Conservation (phyloP, 1,140 invertebrate genomes). For the Chionoecetes opilio region DNA sequence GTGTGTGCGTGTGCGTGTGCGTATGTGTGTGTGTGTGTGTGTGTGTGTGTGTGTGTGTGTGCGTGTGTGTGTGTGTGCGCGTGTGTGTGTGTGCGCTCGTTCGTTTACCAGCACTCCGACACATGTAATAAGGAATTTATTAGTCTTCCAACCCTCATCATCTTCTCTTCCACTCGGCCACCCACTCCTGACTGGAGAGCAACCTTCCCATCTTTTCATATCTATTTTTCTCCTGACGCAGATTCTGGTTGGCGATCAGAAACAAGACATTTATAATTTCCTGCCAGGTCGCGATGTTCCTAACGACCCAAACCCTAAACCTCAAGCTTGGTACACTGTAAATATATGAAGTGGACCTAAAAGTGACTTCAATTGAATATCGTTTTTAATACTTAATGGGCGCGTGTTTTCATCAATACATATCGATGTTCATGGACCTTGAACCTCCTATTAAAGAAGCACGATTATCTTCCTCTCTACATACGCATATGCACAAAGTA, state of each 20-base stretch:
- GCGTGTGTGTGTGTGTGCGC: too few relatives aligned
- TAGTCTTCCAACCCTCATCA: neutral
- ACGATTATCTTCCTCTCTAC: too few relatives aligned
- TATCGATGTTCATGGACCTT: too few relatives aligned
- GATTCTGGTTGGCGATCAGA: neutral
- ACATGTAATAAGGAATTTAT: neutral
- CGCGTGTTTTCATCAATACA: neutral
- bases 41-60: neutral
- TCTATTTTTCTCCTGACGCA: too few relatives aligned
- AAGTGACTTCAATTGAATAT: neutral
- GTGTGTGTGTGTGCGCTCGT: neutral
- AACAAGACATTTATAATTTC: neutral
- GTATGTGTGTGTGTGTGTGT: conserved; percentile 5
- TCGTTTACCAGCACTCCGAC: neutral
- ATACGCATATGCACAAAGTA: too few relatives aligned
- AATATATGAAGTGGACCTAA: neutral
- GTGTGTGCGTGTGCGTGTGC: neutral
- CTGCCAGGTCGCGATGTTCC: neutral
- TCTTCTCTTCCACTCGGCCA: neutral
- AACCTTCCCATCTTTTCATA: too few relatives aligned
- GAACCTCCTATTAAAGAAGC: too few relatives aligned
- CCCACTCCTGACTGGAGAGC: neutral
- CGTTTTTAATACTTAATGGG: neutral
- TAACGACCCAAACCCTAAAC: neutral
- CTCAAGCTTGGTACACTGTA: neutral